These are phyloP conservation scores for Pipa parva DNA, from an alignment of 2,113 vertebrate genomes.

Conservation along the genomic window DNA sequence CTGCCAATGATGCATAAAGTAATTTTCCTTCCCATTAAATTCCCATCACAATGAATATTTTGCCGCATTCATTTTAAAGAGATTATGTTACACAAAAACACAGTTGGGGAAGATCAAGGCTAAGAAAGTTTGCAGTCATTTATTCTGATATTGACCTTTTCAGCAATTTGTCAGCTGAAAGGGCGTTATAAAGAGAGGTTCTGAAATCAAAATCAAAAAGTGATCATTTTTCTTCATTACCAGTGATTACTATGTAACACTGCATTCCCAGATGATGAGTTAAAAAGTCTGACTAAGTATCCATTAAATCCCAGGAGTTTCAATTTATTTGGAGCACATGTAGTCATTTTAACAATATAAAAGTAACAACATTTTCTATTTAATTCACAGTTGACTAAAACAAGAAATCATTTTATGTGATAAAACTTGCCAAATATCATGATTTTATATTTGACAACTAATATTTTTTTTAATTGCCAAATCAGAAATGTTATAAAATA, in stretches of 20 bases:
- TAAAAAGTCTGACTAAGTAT: constrained; percentile 26
- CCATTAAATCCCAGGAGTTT: constrained; percentile 15
- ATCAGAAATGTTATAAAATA: too few species aligned
- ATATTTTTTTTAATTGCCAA: neutral
- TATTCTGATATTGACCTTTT: constrained; percentile 37
- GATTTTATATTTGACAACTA: constrained; percentile 3
- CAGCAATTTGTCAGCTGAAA: constrained; percentile 35
- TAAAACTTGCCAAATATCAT: constrained; percentile 19
- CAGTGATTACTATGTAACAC: constrained; percentile 30
- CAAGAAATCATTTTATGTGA: constrained; percentile 17
- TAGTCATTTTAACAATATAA: constrained; percentile 4
- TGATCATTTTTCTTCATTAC: constrained; percentile 34
- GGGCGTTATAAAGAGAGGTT: constrained; percentile 25
- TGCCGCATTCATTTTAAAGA: constrained; percentile 5
- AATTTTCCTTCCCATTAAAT: neutral
- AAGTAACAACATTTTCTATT: constrained; percentile 4
- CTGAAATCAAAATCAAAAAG: constrained; percentile 35
- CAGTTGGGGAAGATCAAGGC: constrained; percentile 32
- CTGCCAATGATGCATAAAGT: neutral
- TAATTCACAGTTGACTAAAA: constrained; percentile 12
- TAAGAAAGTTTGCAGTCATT: constrained; percentile 25
- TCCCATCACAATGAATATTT: constrained; percentile 7
- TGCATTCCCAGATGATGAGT: constrained; percentile 34
- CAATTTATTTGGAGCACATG: constrained; percentile 9
- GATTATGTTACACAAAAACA: constrained; percentile 30